These are phyloP conservation scores for Marcusenius ussheri DNA, from an alignment of 2,113 vertebrate genomes.

Conservation along the genomic window DNA sequence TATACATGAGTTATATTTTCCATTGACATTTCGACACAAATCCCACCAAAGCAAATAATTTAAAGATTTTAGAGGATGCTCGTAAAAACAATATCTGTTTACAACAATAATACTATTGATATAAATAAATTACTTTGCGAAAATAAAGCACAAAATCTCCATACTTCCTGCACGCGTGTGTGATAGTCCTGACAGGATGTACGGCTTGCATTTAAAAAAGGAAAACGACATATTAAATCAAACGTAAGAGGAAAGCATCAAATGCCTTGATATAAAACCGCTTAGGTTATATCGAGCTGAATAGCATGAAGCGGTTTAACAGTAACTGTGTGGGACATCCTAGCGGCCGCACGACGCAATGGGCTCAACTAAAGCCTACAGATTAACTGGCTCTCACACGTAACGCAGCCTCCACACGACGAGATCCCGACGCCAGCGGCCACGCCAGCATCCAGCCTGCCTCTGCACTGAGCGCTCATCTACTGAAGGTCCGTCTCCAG, in stretches of 20 bases:
- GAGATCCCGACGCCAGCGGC: conserved; percentile 28
- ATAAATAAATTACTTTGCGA: neutral
- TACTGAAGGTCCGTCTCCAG: conserved; percentile 17
- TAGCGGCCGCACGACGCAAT: conserved; percentile 65
- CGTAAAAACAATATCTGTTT: neutral
- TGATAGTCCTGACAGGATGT: neutral
- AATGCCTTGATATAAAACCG: conserved; percentile 15
- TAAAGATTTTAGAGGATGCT: neutral
- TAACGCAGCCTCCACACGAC: conserved; percentile 39
- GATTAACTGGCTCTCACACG: conserved; percentile 57
- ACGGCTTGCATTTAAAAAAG: neutral
- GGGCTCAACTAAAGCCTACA: conserved; percentile 59
- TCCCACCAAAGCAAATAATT: neutral
- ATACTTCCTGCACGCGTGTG: neutral
- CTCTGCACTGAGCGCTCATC: conserved; percentile 18
- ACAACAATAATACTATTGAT: neutral
- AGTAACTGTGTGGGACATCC: conserved; percentile 71
- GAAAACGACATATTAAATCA: neutral
- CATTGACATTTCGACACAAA: neutral
- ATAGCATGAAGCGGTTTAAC: conserved; percentile 40
- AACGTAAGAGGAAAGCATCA: neutral
- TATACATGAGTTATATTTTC: neutral
- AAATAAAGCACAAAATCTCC: neutral
- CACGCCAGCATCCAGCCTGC: conserved; percentile 28
- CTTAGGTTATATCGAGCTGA: conserved; percentile 8